These are phyloP conservation scores for Cantharis nigra DNA, from an alignment of 2,888 invertebrate species.

Conservation along the genomic window DNA sequence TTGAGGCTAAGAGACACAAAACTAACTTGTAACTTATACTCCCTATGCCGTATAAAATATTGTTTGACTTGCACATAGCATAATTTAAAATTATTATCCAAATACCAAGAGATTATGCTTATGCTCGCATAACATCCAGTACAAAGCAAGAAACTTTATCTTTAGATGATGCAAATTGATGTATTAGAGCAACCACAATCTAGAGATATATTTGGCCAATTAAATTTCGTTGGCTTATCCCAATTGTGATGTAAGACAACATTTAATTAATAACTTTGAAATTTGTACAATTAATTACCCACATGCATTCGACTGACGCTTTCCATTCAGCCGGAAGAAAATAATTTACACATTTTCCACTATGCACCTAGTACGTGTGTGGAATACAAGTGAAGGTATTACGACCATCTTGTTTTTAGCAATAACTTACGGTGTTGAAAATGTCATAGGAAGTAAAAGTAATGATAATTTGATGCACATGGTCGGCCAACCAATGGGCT, in stretches of 20 bases:
- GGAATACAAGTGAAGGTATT: slow-evolving; percentile 17
- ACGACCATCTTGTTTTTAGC: neutral
- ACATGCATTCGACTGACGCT: neutral
- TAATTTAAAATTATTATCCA: neutral
- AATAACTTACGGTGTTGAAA: slow-evolving; percentile 32
- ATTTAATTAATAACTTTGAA: neutral
- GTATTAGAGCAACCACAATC: neutral
- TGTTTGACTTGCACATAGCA: neutral
- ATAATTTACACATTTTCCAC: slow-evolving; percentile 19
- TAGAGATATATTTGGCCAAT: neutral
- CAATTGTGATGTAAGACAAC: no score
- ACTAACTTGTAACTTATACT: neutral
- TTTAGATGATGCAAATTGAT: neutral
- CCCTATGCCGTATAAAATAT: neutral
- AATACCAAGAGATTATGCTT: neutral
- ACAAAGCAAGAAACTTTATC: neutral
- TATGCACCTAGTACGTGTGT: slow-evolving; percentile 25
- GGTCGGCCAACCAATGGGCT: neutral
- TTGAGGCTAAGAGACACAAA: neutral
- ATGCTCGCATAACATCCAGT: no score
- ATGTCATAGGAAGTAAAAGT: slow-evolving; percentile 37
- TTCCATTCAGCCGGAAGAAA: neutral
- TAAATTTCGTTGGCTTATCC: neutral
- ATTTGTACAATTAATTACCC: neutral
- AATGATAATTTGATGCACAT: slow-evolving; percentile 38